phyloP scores from a whole-genome alignment of 92 coral and sea anemone species.

The Ricordea florida region DNA sequence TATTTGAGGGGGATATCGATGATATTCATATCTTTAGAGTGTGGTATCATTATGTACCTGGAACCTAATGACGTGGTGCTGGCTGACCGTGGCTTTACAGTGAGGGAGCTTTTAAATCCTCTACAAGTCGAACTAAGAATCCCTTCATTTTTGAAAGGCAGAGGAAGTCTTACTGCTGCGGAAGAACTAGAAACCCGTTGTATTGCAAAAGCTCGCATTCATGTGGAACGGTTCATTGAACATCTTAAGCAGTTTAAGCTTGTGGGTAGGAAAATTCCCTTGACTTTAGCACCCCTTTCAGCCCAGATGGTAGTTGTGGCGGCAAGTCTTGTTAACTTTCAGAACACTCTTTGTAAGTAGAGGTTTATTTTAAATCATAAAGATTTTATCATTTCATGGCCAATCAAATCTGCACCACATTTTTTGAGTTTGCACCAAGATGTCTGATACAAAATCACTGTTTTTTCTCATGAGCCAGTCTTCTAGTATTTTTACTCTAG shows the following conservation, averaged over 20 bases:
- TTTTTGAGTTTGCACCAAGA: not conserved
- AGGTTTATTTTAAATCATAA: not conserved
- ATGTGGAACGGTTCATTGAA: slow-evolving; percentile 63
- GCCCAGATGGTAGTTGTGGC: slow-evolving; percentile 81
- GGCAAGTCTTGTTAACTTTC: slow-evolving; percentile 61
- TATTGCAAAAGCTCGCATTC: slow-evolving; percentile 65
- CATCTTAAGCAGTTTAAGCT: slow-evolving; percentile 59
- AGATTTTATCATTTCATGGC: not conserved
- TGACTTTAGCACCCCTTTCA: slow-evolving; percentile 61
- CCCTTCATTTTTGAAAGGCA: slow-evolving; percentile 70
- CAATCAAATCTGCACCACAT: slow-evolving; percentile 13
- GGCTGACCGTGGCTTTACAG: slow-evolving; percentile 70
- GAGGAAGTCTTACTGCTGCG: slow-evolving; percentile 54
- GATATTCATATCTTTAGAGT: slow-evolving; percentile 50
- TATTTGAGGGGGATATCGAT: slow-evolving; percentile 57
- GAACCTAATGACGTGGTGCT: slow-evolving; percentile 54
- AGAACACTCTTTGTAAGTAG: slow-evolving; percentile 58
- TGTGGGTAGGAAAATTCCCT: slow-evolving; percentile 47
- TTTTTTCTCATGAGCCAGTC: too few species aligned
- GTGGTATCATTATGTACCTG: slow-evolving; percentile 67
- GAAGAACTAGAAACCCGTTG: slow-evolving; percentile 58
- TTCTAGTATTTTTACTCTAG: too few species aligned
- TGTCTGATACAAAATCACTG: too few species aligned
- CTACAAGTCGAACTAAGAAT: slow-evolving; percentile 54
- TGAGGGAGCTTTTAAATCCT: slow-evolving; percentile 69